Percentiles rank a stretch among this genome's conserved stretches.
Evolutionary conservation across 2,888 invertebrate genomes (phyloP).

Genomic region (Pristionchus arcanus): DNA sequence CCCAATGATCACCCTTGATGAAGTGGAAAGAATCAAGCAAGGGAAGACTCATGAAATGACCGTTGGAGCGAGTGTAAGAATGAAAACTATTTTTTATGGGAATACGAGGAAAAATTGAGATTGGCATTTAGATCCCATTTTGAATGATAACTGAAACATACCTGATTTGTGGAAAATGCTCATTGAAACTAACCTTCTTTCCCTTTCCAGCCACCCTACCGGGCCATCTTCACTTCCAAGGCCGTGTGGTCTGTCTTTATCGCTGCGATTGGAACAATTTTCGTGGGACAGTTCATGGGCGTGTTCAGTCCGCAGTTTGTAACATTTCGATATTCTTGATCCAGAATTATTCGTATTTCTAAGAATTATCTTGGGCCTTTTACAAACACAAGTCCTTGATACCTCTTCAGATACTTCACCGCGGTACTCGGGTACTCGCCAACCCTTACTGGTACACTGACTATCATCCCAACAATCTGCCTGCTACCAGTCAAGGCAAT

Average conservation of each 20-base stretch:
- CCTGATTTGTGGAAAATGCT: neutral
- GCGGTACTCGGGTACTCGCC: conserved; percentile 1
- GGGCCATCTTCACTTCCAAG: neutral
- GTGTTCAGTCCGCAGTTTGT: conserved; percentile 21
- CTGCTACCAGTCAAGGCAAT: neutral
- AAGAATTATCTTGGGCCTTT: too few species aligned
- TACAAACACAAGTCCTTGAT: too few species aligned
- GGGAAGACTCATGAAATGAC: neutral
- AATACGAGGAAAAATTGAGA: neutral
- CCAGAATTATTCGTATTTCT: too few species aligned
- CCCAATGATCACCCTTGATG: neutral
- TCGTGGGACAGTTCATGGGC: conserved; percentile 9
- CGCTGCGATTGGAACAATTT: neutral
- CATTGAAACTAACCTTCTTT: too few species aligned
- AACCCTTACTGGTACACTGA: neutral
- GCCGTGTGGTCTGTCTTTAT: neutral
- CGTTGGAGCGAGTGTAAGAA: neutral
- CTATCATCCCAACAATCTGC: neutral
- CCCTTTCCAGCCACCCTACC: neutral
- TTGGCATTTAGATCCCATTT: neutral
- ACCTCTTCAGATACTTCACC: conserved; percentile 11
- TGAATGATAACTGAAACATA: neutral
- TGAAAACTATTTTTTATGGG: neutral
- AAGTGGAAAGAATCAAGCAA: neutral
- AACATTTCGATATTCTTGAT: too few species aligned